Conservation (phyloP, 2,888 invertebrate genomes). For the Therioaphis trifolii region DNA sequence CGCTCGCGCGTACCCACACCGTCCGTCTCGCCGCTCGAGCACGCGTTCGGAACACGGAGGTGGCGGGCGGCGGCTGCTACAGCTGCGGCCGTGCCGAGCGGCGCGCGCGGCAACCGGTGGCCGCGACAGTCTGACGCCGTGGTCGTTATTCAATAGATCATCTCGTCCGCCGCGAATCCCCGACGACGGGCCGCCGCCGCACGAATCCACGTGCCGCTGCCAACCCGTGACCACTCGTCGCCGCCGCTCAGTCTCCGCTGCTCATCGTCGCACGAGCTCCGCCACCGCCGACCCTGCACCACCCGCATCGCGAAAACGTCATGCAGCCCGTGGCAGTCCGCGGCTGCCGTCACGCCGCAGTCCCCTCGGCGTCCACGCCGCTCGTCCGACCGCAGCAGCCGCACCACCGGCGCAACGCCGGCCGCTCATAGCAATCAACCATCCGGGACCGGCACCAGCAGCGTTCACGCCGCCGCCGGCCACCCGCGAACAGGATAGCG, state of each 20-base stretch:
- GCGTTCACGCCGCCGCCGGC: not conserved
- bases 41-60: not conserved
- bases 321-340: too few relatives aligned
- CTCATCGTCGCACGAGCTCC: not conserved
- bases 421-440: not conserved
- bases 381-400: not conserved
- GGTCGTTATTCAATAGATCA: too few relatives aligned
- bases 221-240: not conserved
- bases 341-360: not conserved
- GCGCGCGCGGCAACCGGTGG: too few relatives aligned
- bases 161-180: slow-evolving; percentile 1
- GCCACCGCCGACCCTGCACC: not conserved
- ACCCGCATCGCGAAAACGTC: too few relatives aligned
- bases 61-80: not conserved
- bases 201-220: not conserved
- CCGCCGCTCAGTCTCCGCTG: not conserved
- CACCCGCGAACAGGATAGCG: too few relatives aligned
- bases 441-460: not conserved
- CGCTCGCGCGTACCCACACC: not conserved
- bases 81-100: too few relatives aligned
- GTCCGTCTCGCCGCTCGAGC: not conserved
- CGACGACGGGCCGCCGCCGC: too few relatives aligned
- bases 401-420: not conserved
- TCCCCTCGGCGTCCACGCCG: too few relatives aligned
- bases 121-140: too few relatives aligned